These are phyloP conservation scores for Tapirus terrestris DNA, from an alignment of 2,113 vertebrate genomes.

Conservation along the genomic window DNA sequence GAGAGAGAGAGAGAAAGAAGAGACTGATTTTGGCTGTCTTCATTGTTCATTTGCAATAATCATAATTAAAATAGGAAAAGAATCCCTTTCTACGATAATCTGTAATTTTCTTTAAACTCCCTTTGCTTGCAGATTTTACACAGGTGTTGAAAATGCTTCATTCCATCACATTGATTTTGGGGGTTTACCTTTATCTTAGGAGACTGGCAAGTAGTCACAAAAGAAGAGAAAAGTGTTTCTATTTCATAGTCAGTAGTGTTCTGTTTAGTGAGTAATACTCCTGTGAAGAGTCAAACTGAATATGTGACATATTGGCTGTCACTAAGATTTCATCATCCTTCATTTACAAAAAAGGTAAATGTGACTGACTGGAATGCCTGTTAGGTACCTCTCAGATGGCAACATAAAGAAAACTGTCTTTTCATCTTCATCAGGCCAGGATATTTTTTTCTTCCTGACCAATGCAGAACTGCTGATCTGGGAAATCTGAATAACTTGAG, in stretches of 20 bases:
- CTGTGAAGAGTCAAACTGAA: conserved; percentile 25
- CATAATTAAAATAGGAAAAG: conserved; percentile 1
- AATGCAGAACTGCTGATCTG: neutral
- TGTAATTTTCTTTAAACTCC: conserved; percentile 39
- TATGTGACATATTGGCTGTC: neutral
- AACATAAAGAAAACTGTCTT: conserved; percentile 25
- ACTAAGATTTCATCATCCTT: conserved; percentile 22
- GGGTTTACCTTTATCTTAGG: conserved; percentile 33
- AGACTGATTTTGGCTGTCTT: neutral
- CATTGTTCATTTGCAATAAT: conserved; percentile 7
- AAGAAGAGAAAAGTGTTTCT: conserved; percentile 12
- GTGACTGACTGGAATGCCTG: neutral
- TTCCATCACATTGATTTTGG: neutral
- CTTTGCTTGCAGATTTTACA: conserved; percentile 46
- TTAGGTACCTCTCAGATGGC: neutral
- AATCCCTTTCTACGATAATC: neutral
- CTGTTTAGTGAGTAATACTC: neutral
- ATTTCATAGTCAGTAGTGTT: conserved; percentile 16
- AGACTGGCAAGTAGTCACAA: neutral
- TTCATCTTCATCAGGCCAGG: neutral
- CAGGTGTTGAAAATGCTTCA: conserved; percentile 40
- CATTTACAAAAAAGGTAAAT: conserved; percentile 37
- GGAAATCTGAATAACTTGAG: conserved; percentile 27
- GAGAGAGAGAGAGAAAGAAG: neutral
- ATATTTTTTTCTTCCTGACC: neutral